Conservation (phyloP, 2,888 invertebrate genomes). For the Aphidius colemani region DNA sequence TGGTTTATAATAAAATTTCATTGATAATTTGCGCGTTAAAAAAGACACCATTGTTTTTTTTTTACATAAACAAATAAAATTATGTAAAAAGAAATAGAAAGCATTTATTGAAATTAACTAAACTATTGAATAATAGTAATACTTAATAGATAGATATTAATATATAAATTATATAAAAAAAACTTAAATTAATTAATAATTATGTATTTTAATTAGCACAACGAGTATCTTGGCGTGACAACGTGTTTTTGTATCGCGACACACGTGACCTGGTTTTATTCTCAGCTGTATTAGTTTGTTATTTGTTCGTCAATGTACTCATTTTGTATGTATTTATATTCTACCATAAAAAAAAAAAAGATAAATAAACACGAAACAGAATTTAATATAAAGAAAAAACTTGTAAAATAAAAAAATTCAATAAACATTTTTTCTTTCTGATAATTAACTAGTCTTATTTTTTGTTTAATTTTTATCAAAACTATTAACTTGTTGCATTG, state of each 20-base stretch:
- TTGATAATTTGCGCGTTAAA: no score
- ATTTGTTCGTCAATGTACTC: not conserved
- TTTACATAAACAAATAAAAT: no score
- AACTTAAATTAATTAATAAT: slow-evolving; percentile 26
- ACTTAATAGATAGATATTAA: no score
- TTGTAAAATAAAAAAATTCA: not conserved
- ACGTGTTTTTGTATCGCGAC: slow-evolving; percentile 15
- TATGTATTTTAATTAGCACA: slow-evolving; percentile 37
- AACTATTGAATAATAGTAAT: no score
- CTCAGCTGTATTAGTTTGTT: slow-evolving; percentile 27
- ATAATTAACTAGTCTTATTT: slow-evolving; percentile 12
- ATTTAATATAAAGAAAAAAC: not conserved
- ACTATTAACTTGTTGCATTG: slow-evolving; percentile 51
- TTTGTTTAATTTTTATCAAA: slow-evolving; percentile 4
- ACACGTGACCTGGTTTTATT: slow-evolving; percentile 42
- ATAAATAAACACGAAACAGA: not conserved
- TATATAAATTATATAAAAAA: no score
- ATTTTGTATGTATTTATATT: slow-evolving; percentile 1
- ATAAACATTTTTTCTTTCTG: slow-evolving; percentile 40
- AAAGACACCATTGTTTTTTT: no score
- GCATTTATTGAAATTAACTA: no score
- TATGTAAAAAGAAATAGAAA: no score
- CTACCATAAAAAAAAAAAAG: slow-evolving; percentile 6
- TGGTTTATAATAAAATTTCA: no score
- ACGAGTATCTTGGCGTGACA: slow-evolving; percentile 7